phyloP scores from a whole-genome alignment of 2,797 vertebrate genomes.

The Scomberomorus guttatus region DNA sequence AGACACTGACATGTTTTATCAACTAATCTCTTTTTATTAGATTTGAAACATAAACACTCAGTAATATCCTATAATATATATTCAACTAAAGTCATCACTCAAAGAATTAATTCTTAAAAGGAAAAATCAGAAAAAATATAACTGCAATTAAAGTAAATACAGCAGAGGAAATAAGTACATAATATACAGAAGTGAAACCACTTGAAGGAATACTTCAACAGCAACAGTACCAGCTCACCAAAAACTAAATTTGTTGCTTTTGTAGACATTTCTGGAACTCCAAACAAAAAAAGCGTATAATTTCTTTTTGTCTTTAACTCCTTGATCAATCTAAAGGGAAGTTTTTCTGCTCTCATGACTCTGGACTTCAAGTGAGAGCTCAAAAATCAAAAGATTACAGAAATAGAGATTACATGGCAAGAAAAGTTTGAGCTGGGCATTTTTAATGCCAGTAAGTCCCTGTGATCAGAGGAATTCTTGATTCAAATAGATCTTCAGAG shows the following conservation, averaged over 20 bases:
- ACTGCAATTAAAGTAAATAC: no score
- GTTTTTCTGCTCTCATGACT: not conserved
- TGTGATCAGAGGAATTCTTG: conserved; percentile 27
- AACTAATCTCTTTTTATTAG: no score
- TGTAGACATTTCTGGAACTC: not conserved
- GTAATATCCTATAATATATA: no score
- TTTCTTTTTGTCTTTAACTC: not conserved
- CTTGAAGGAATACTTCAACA: no score
- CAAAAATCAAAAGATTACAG: no score
- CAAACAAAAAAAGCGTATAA: not conserved
- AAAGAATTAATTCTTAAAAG: no score
- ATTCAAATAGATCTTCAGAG: not conserved
- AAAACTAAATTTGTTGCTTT: not conserved
- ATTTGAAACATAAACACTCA: no score
- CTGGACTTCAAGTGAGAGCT: not conserved
- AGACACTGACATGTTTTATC: not conserved
- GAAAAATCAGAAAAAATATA: no score
- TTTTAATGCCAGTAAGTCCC: not conserved
- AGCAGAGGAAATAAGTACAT: no score
- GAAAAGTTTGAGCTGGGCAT: not conserved
- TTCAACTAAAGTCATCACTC: no score
- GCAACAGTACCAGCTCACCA: not conserved
- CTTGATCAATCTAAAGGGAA: not conserved
- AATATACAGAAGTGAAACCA: no score
- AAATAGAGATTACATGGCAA: not conserved